A percentile compares a stretch with the other conserved stretches of the same genome.
These are phyloP conservation scores for Thereuonema tuberculata DNA, from an alignment of 1,140 invertebrate genomes.

Conservation along the genomic window DNA sequence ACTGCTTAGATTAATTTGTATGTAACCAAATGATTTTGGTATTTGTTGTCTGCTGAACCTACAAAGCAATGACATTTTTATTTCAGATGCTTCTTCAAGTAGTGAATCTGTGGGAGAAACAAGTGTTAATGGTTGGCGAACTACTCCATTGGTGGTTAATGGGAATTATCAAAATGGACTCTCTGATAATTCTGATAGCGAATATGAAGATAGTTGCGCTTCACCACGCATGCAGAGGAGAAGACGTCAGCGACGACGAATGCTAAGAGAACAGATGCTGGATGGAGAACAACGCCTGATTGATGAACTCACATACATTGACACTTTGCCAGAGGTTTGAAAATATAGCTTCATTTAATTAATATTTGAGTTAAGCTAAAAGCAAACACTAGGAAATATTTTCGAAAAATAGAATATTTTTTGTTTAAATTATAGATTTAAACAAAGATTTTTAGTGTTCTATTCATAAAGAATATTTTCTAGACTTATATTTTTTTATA, in stretches of 20 bases:
- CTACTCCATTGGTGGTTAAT: constrained; percentile 17
- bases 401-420: too few relatives aligned
- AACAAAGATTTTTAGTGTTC: too few relatives aligned
- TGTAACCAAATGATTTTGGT: too few relatives aligned
- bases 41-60: too few relatives aligned
- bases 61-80: too few relatives aligned
- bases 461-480: too few relatives aligned
- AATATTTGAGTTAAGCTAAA: too few relatives aligned
- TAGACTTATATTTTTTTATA: too few relatives aligned
- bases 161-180: background rate
- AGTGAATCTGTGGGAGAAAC: constrained; percentile 13
- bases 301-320: constrained; percentile 69
- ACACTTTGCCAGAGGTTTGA: constrained; percentile 76
- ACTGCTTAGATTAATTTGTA: too few relatives aligned
- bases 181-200: constrained; percentile 60
- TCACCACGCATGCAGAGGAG: constrained; percentile 36
- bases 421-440: background rate
- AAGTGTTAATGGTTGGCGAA: constrained; percentile 30
- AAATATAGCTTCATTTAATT: constrained; percentile 2
- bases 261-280: background rate
- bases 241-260: constrained; percentile 16
- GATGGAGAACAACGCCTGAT: constrained; percentile 33
- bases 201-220: constrained; percentile 50
- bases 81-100: constrained; percentile 4
- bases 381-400: too few relatives aligned